Evolutionary conservation across 2,797 vertebrate genomes (phyloP).

Genomic region (Tokudaia muenninki): DNA sequence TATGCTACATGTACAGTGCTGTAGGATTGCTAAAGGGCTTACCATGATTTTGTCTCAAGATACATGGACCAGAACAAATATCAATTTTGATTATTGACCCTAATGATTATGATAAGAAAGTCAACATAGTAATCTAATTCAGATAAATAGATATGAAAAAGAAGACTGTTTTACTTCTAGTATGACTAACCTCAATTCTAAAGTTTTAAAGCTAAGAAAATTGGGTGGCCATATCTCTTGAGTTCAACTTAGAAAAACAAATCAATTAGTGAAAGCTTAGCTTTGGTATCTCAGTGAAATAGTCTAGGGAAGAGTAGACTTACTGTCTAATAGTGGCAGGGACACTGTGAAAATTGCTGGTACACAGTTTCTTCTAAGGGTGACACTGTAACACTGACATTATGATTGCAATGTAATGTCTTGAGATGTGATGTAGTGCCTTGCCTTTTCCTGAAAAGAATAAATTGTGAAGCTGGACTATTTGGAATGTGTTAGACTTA

Average conservation of each 20-base stretch:
- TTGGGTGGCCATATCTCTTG: background rate
- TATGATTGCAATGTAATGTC: background rate
- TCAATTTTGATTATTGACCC: background rate
- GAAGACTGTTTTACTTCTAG: background rate
- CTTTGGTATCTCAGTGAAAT: background rate
- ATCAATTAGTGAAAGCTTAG: background rate
- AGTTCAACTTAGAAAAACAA: background rate
- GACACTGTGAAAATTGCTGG: background rate
- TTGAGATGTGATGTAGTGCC: background rate
- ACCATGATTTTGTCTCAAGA: background rate
- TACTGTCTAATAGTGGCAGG: background rate
- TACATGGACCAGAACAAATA: background rate
- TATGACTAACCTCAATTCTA: background rate
- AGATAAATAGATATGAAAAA: background rate
- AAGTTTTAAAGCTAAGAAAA: background rate
- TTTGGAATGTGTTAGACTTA: background rate
- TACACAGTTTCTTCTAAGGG: background rate
- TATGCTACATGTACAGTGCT: background rate
- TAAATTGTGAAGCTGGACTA: background rate
- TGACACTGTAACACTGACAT: background rate
- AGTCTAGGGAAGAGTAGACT: background rate
- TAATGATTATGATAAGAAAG: background rate
- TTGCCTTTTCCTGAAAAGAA: background rate
- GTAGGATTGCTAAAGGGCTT: background rate
- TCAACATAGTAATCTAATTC: background rate